Base-by-base conservation (phyloP, 2,113 vertebrate species). In the Sorex fumeus region DNA sequence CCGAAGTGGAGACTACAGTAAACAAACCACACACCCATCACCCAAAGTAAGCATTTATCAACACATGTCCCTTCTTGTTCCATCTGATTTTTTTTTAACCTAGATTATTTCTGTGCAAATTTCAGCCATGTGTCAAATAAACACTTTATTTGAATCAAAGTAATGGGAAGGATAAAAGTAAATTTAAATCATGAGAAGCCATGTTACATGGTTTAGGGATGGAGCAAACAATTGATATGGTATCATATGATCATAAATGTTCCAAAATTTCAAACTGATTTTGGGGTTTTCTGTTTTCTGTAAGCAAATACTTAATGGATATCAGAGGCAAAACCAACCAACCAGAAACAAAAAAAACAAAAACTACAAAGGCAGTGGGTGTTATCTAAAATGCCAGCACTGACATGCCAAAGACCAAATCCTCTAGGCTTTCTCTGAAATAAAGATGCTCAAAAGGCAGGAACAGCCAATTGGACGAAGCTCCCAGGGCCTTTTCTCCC, bases 181-280 rank as follows among this genome's bases (percentile, higher is more conserved):
- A 81, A 93, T 85, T 94, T 60, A 91, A 91, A 30, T 85, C 32
- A 45, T 4, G 6, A 87, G 43, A 15, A 94, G 47, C 45, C 12
- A 32, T 45, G 47, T 6, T 94, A 28, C 57, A 11, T n/a, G 40
- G 32, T 88, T 88, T 36, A 3, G 6, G 10, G 8, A 25, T 1
- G 12, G 34, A 5, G 4, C 0, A 21, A 60, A 60, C 21, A 21
- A 7, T 60, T 60, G 57, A 60, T 60, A 60, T 23, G 21, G 90
- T 82, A 79, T 81, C 40, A 70, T 34, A 47, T 50, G 13, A 50
- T 23, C 28, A 60, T 13, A 50, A 50, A 7, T 40, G 18, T 18
- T 85, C 45, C 45, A 67, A 34, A 78, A 21, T 21, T 32, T 25
- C 50, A 66, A 76, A 76, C 32, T 19, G 34, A 77, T 30, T 67